Evolutionary conservation across 2,888 invertebrate species (phyloP), one percentile per base, ranked within the genome.

Genomic region (Tanaodytes sp.): DNA sequence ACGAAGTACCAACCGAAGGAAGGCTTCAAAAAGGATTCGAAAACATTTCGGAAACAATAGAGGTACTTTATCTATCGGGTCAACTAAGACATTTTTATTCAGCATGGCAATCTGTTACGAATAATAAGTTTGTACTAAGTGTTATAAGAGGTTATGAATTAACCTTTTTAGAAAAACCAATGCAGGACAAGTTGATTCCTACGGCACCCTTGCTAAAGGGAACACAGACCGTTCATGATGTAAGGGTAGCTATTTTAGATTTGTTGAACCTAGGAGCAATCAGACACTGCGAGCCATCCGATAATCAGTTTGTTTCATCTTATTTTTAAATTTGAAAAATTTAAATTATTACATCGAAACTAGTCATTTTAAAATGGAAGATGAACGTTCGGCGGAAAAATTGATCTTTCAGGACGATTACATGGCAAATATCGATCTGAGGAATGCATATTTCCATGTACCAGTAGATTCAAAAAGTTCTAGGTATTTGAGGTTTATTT

Each of bases 331-430:
- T 19, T 6, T 48, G 1, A 48, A 33, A 36, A 31, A 33, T 12
- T 27, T 51, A 27, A 51, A 51, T 39, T 0, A 15, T 2, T 51
- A 16, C 15, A 11, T 51, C 9, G 8, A 16, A 16, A 39, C 39
- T 2, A 2, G 1, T 2, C 51, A 51, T 51, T 51, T 51, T 39
- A 39, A 51, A 39, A 51, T 51, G 39, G 51, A 51, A 39, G 51
- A 51, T 39, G 23, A n/a, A 12, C 23, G 51, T 8, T 27, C 27
- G n/a, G 51, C 11, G 14, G 6, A 15, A 11, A 51, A 39, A 27
- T 20, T 51, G 16, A 4, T 51, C 1, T 39, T 27, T 1, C 15
- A 1, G n/a, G 27, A 18, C 9, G 37, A 51, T 27, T 51, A 16
- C 27, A 27, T 51, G 18, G 37, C 39, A 9, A 51, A 20, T 15